phyloP scores from a whole-genome alignment of 2,113 vertebrate species.

The Nycticebus coucang region DNA sequence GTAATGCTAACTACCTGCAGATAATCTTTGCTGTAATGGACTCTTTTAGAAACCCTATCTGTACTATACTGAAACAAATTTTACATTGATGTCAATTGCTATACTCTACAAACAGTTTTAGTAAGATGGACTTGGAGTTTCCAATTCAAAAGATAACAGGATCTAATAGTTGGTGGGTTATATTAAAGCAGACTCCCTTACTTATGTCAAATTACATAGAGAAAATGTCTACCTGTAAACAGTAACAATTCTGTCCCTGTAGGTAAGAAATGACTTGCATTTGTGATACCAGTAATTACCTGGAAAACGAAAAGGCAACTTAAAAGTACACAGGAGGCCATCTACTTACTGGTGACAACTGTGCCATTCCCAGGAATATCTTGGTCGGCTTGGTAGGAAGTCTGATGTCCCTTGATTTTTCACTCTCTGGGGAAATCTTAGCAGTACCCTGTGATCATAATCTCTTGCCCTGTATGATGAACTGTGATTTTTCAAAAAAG shows the following conservation, averaged over 20 bases:
- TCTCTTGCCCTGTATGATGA: slow-evolving; percentile 90
- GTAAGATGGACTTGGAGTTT: not conserved
- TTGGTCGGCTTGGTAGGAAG: slow-evolving; percentile 95
- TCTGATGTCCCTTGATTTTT: slow-evolving; percentile 98
- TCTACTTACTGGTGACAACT: slow-evolving; percentile 96
- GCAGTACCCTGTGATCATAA: slow-evolving; percentile 94
- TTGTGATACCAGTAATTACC: not conserved
- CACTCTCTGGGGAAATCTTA: slow-evolving; percentile 96
- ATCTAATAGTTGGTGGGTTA: not conserved
- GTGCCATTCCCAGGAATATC: slow-evolving; percentile 99
- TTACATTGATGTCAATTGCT: not conserved
- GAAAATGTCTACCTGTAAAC: slow-evolving; percentile 33
- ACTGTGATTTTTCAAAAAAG: slow-evolving; percentile 82
- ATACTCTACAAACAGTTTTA: not conserved
- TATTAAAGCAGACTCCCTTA: not conserved
- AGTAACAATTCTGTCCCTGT: not conserved
- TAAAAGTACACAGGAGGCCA: slow-evolving; percentile 48
- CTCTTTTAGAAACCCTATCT: not conserved
- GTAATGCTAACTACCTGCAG: not conserved
- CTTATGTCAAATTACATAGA: not conserved
- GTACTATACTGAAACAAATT: not conserved
- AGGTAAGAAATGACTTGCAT: not conserved
- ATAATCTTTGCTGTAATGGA: not conserved
- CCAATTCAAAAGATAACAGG: slow-evolving; percentile 25
- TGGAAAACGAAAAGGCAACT: slow-evolving; percentile 55